Base-by-base conservation (phyloP, 2,113 vertebrate species). In the Paralichthys olivaceus region DNA sequence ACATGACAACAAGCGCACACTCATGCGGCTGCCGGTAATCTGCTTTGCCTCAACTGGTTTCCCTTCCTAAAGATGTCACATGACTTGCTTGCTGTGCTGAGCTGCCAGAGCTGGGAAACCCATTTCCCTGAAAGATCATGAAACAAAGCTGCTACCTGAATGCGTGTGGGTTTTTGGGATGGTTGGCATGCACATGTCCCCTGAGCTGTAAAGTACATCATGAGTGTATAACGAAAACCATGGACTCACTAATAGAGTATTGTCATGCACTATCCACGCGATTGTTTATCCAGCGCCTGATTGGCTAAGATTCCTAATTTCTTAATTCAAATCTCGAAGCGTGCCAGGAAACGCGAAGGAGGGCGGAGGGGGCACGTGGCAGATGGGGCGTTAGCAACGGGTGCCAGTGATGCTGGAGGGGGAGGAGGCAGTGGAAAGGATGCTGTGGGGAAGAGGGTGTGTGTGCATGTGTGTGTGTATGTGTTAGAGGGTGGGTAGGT, bases 381-480 rank as follows among this genome's bases (percentile, higher is more conserved):
- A 93, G 90, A 94, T 92, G 91, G 91, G 70, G 77, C 29, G 7
- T 84, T 25, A 81, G 63, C 29, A 79, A 61, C 56, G 61, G 69
- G 83, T 89, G 84, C 72, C 76, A 75, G 65, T 37, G 58, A 55
- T 25, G 20, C 4, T 4, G 5, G 57, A 5, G 45, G 15, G 56
- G 11, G 55, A 25, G 37, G 69, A 67, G 20, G 71, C 40, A 70
- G 28, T 6, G 17, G 37, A 22, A 51, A 26, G 63, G 37, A 64
- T 29, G 40, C 37, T 40, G 54, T 5, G 15, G 43, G 25, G 56
- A 9, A 55, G 57, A 25, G 47, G 65, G 69, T 28, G 63, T 45
- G 61, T 55, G 29, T 58, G 64, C 9, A 28, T 28, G 67, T 56
- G 71, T 72, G 57, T n/a, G 40, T 20, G 57, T 25, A 13, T 14